Conservation (phyloP, 1,140 invertebrate species). For the Pteromalus puparum region DNA sequence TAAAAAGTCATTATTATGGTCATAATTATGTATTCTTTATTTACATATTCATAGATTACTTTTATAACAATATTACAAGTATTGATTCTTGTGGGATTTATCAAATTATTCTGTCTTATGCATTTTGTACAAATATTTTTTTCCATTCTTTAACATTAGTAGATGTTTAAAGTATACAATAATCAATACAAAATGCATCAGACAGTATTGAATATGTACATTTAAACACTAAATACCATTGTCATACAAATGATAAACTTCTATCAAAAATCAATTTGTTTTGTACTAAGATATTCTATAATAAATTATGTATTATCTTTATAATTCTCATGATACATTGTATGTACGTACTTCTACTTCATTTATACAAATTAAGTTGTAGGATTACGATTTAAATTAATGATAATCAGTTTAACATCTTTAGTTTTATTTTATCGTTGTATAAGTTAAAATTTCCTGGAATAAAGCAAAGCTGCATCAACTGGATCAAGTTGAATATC, state of each 20-base stretch:
- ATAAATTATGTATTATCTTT: constrained; percentile 55
- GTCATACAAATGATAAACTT: constrained; percentile 59
- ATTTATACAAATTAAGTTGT: background rate
- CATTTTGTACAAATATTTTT: constrained; percentile 53
- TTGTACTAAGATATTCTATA: constrained; percentile 60
- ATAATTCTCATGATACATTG: constrained; percentile 38
- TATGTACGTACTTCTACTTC: background rate
- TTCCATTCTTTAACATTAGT: constrained; percentile 45
- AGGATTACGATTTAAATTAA: background rate
- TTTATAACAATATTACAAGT: constrained; percentile 50
- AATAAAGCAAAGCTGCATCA: background rate
- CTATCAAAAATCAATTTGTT: constrained; percentile 61
- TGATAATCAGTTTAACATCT: constrained; percentile 8
- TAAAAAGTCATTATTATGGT: constrained; percentile 9
- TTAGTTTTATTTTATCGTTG: background rate
- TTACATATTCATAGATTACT: constrained; percentile 45
- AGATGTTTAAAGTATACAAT: constrained; percentile 54
- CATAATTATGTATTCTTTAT: constrained; percentile 48
- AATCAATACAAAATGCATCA: constrained; percentile 58
- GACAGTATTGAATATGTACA: constrained; percentile 58
- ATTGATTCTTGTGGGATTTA: constrained; percentile 18
- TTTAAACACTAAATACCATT: constrained; percentile 53
- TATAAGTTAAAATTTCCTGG: background rate
- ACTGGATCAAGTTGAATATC: constrained; percentile 4
- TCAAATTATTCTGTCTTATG: constrained; percentile 39